Conservation (phyloP, 2,113 vertebrate species). For the Motacilla alba region DNA sequence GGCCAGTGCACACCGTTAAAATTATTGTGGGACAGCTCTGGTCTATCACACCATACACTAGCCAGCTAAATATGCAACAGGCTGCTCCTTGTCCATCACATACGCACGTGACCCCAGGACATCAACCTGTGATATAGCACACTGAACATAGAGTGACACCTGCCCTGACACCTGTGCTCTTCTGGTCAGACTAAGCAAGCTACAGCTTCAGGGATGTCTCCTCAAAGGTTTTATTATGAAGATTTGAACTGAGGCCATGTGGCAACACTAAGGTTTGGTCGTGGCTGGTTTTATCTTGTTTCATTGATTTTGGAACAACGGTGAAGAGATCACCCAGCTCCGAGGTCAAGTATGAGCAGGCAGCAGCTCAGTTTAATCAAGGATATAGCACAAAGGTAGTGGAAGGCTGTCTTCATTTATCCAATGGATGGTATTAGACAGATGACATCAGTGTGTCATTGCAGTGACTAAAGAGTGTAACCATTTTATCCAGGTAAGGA, state of each 20-base stretch:
- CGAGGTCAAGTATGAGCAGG: neutral
- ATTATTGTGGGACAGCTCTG: neutral
- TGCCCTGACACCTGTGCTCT: neutral
- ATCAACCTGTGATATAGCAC: neutral
- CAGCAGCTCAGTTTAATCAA: neutral
- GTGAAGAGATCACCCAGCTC: neutral
- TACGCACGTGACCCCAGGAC: neutral
- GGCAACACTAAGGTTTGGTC: neutral
- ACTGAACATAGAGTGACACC: accelerated
- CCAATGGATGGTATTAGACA: neutral
- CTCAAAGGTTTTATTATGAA: neutral
- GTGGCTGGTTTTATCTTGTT: neutral
- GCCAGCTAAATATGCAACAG: neutral
- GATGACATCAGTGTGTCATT: neutral
- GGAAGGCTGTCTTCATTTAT: neutral
- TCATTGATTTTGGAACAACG: neutral
- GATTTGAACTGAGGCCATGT: neutral
- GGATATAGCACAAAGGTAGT: neutral
- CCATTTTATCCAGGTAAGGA: neutral
- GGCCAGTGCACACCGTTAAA: neutral
- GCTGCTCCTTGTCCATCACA: neutral
- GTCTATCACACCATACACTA: neutral
- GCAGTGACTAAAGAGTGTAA: neutral
- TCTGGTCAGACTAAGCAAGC: neutral
- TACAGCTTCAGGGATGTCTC: neutral